Conservation (phyloP, 2,888 invertebrate species). For the Lithophane leautieri region DNA sequence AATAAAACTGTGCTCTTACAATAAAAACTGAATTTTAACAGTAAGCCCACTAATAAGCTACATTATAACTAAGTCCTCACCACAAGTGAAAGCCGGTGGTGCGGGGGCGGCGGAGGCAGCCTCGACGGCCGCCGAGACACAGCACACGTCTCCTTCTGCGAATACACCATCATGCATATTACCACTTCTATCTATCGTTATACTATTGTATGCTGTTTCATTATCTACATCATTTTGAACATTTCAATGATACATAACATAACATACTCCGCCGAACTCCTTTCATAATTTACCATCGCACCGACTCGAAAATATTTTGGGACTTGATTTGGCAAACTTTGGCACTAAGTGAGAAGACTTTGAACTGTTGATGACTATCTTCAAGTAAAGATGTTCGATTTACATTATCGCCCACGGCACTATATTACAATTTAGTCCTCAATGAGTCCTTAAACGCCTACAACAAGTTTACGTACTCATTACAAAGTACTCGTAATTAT, state of each 20-base stretch:
- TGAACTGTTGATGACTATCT: neutral
- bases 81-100: constrained; percentile 88
- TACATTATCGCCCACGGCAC: neutral
- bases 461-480: constrained; percentile 15
- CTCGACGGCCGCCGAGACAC: constrained; percentile 87
- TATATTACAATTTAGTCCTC: constrained; percentile 15
- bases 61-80: constrained; percentile 73
- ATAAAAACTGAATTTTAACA: neutral
- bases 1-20: neutral
- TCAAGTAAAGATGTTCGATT: neutral
- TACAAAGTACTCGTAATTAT: constrained; percentile 37
- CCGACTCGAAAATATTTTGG: neutral
- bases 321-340: neutral
- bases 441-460: constrained; percentile 34
- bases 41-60: constrained; percentile 11
- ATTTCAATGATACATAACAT: neutral
- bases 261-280: no score
- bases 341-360: neutral
- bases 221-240: neutral
- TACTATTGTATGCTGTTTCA: neutral
- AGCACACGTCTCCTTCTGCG: constrained; percentile 86
- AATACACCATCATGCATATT: constrained; percentile 47
- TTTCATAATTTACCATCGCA: no score
- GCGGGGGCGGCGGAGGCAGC: constrained; percentile 88
- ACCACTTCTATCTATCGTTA: constrained; percentile 18